A percentile compares a stretch with the other conserved stretches of the same genome.
phyloP scores from a whole-genome alignment of 2,113 vertebrate species.

The Ochotona curzoniae region DNA sequence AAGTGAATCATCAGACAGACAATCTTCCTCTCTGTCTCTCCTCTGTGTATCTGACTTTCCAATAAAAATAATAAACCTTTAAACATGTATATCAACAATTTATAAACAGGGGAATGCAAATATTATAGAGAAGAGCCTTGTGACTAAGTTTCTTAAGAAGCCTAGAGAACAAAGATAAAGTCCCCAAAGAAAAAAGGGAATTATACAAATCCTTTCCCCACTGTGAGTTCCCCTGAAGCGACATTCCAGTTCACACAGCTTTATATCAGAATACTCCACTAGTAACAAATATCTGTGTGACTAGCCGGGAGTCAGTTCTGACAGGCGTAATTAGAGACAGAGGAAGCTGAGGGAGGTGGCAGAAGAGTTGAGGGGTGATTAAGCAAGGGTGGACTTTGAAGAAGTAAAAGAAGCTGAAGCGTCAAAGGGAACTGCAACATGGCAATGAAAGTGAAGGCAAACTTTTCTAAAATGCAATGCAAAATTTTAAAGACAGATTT shows the following conservation, averaged over 20 bases:
- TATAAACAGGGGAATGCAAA: constrained; percentile 51
- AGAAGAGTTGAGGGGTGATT: neutral
- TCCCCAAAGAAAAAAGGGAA: constrained; percentile 38
- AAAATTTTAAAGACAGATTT: constrained; percentile 51
- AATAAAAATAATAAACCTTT: too few species aligned
- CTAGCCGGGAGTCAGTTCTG: neutral
- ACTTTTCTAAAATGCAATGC: constrained; percentile 44
- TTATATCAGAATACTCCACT: constrained; percentile 54
- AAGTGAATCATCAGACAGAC: too few species aligned
- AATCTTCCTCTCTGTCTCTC: too few species aligned
- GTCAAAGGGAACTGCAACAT: neutral
- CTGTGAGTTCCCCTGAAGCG: constrained; percentile 57
- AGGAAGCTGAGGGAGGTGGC: neutral
- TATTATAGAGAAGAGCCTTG: constrained; percentile 16
- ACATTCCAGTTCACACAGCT: constrained; percentile 50
- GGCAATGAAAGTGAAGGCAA: neutral
- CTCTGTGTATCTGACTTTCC: too few species aligned
- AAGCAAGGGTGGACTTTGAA: neutral
- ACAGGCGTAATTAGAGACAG: constrained; percentile 27
- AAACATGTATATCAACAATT: neutral
- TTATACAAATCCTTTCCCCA: constrained; percentile 63
- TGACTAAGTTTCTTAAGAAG: constrained; percentile 65
- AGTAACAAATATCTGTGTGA: constrained; percentile 18
- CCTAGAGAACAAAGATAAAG: constrained; percentile 55
- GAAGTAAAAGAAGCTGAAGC: neutral